phyloP scores from a whole-genome alignment of 2,113 vertebrate species.

The Carassius gibelio region DNA sequence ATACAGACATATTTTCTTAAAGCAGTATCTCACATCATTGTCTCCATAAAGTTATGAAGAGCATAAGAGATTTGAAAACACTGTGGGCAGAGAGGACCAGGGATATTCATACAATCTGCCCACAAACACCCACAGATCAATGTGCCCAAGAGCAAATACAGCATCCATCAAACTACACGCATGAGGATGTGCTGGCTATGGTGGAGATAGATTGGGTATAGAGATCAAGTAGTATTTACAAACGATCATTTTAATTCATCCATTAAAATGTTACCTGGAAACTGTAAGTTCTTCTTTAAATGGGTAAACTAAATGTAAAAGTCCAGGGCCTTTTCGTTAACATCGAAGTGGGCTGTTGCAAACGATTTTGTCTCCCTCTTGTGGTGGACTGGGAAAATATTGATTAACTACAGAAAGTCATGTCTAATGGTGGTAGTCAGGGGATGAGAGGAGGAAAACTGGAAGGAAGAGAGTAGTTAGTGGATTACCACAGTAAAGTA shows the following conservation, averaged over 20 bases:
- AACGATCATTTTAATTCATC: neutral
- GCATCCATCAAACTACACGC: slow-evolving; percentile 63
- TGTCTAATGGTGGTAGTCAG: neutral
- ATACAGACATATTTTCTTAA: neutral
- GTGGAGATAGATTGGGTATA: neutral
- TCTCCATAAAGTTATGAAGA: neutral
- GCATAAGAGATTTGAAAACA: neutral
- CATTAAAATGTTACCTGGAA: neutral
- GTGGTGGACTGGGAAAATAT: slow-evolving; percentile 47
- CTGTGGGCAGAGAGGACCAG: slow-evolving; percentile 28
- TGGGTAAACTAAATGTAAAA: neutral
- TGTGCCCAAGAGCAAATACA: slow-evolving; percentile 59
- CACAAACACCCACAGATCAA: slow-evolving; percentile 61
- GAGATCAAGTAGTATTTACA: neutral
- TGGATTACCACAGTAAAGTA: slow-evolving; percentile 36
- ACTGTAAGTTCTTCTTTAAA: neutral
- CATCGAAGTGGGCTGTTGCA: neutral
- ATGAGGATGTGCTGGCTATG: slow-evolving; percentile 34
- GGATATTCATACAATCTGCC: slow-evolving; percentile 43
- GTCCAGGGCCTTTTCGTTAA: neutral
- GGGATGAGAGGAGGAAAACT: slow-evolving; percentile 13
- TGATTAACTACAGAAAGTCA: neutral
- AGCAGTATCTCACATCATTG: neutral
- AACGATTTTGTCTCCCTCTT: slow-evolving; percentile 41
- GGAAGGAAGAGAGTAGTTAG: slow-evolving; percentile 46